Conservation (phyloP, 2,888 invertebrate species). For the Protodeltote pygarga region DNA sequence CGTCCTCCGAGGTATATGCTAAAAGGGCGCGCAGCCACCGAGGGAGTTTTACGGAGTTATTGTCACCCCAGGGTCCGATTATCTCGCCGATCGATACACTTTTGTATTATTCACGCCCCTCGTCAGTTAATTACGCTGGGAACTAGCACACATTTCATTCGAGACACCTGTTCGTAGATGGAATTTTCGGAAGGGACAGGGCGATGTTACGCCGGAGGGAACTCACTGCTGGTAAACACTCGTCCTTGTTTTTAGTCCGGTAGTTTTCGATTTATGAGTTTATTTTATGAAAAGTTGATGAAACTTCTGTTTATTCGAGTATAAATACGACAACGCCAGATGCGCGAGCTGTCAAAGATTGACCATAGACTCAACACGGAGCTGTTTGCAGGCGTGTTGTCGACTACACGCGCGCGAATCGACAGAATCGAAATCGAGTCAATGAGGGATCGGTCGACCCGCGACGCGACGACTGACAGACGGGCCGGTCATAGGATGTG, state of each 20-base stretch:
- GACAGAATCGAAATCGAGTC: slow-evolving; percentile 53
- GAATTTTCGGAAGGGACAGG: slow-evolving; percentile 90
- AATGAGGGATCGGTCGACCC: slow-evolving; percentile 61
- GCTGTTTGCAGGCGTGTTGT: slow-evolving; percentile 69
- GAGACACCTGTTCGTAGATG: slow-evolving; percentile 92
- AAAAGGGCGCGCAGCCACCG: slow-evolving; percentile 18
- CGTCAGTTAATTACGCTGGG: slow-evolving; percentile 84
- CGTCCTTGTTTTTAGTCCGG: slow-evolving; percentile 14
- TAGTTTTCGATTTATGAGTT: slow-evolving; percentile 33
- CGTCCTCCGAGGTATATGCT: slow-evolving; percentile 24
- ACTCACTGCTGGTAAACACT: slow-evolving; percentile 26
- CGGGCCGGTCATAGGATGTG: slow-evolving; percentile 90
- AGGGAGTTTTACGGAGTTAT: slow-evolving; percentile 7
- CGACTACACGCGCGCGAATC: slow-evolving; percentile 71
- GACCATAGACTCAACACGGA: slow-evolving; percentile 80
- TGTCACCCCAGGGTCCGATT: slow-evolving; percentile 48
- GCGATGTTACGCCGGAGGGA: slow-evolving; percentile 63
- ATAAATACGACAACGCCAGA: slow-evolving; percentile 82
- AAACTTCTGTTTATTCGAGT: slow-evolving; percentile 74
- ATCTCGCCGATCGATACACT: slow-evolving; percentile 80
- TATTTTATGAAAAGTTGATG: slow-evolving; percentile 52
- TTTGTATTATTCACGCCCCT: slow-evolving; percentile 81
- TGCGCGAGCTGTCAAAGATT: slow-evolving; percentile 79
- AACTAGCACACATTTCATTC: slow-evolving; percentile 88
- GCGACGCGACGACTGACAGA: slow-evolving; percentile 71